These are phyloP conservation scores for Malthinus seriepunctatus DNA, from an alignment of 2,888 invertebrate species.

Conservation along the genomic window DNA sequence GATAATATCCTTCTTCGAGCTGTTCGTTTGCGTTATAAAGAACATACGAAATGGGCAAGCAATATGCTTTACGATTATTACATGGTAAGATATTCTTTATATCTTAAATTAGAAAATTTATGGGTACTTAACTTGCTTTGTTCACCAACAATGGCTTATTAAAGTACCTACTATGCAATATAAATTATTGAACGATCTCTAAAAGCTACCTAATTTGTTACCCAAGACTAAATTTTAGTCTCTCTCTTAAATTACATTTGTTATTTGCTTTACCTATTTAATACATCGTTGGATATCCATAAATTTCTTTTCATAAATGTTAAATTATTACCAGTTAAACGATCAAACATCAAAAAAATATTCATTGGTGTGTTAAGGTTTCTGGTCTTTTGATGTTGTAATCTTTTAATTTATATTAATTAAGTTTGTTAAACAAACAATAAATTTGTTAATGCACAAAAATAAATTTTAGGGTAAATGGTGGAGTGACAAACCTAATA, in stretches of 20 bases:
- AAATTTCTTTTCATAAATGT: not conserved
- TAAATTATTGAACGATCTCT: too few species aligned
- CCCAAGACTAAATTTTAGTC: too few species aligned
- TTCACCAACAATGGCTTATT: not conserved
- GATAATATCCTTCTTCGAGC: slow-evolving; percentile 65
- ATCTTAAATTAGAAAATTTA: too few species aligned
- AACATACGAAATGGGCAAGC: slow-evolving; percentile 56
- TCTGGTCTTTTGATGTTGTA: not conserved
- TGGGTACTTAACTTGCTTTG: too few species aligned
- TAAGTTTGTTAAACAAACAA: not conserved
- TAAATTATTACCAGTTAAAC: too few species aligned
- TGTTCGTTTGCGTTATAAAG: slow-evolving; percentile 65
- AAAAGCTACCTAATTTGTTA: too few species aligned
- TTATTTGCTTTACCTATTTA: too few species aligned
- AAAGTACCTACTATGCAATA: not conserved
- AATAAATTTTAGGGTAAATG: slow-evolving; percentile 60
- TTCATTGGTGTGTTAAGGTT: too few species aligned
- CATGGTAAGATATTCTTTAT: slow-evolving; percentile 53
- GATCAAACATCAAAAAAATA: not conserved
- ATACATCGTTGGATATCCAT: too few species aligned
- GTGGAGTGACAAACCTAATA: slow-evolving; percentile 60
- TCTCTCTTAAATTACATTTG: not conserved
- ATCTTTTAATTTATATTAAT: not conserved
- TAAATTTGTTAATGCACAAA: slow-evolving; percentile 11
- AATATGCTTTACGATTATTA: slow-evolving; percentile 64